Evolutionary conservation across 2,797 vertebrate species (phyloP).

Genomic region (Anguilla pacifica): DNA sequence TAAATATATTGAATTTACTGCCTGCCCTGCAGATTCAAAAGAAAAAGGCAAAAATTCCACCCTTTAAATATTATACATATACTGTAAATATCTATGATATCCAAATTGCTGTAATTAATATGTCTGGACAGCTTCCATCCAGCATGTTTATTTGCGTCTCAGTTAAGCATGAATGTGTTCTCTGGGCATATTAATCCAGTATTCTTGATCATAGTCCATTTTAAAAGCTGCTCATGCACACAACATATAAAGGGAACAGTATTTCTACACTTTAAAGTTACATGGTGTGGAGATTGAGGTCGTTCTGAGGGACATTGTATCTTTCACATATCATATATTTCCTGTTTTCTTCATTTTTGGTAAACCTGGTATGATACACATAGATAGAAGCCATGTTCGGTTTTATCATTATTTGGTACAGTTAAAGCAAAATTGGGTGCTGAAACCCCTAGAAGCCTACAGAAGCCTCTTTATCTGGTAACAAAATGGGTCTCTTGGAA

Average conservation of each 20-base stretch:
- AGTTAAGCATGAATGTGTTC: neutral
- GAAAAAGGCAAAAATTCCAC: neutral
- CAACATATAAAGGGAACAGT: neutral
- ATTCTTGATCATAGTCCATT: neutral
- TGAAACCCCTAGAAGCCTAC: neutral
- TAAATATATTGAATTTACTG: neutral
- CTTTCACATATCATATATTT: neutral
- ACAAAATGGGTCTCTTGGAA: neutral
- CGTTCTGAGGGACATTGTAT: neutral
- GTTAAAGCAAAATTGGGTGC: neutral
- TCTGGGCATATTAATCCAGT: neutral
- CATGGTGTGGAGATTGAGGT: neutral
- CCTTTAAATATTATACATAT: neutral
- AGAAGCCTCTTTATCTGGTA: neutral
- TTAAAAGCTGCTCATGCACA: neutral
- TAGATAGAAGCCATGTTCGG: neutral
- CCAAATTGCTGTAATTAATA: neutral
- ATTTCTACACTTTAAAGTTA: neutral
- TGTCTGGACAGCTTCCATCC: neutral
- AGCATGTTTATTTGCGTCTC: neutral
- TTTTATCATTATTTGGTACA: neutral
- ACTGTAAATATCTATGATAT: neutral
- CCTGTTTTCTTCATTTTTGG: conserved; percentile 1
- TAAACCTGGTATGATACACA: neutral
- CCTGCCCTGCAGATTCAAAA: neutral